Base-by-base conservation (phyloP, 2,797 vertebrate genomes). In the Labroides dimidiatus region DNA sequence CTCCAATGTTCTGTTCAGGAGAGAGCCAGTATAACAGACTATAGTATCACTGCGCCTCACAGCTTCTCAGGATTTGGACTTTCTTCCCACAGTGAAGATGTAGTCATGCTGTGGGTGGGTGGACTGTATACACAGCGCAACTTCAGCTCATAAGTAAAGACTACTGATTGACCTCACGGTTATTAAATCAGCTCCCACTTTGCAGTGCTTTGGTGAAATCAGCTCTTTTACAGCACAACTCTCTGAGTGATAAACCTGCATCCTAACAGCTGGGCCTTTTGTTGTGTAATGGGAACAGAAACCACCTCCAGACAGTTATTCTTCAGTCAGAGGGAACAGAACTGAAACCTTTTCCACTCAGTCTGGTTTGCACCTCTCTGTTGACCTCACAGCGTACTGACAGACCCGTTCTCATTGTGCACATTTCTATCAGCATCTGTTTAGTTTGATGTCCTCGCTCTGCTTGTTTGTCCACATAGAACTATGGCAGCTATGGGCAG, bases 161-260 rank as follows among this genome's bases (percentile, higher is more conserved):
- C 72, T 78, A 77, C 44, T 78, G 62, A 77, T 81, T 58, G 61
- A 79, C 82, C 75, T 70, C 14, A 24, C 39, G 59, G 58, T 85
- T 86, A 82, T 84, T 81, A 87, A 84, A 82, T 85, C 80, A 69
- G 66, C 69, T 72, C 42, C 24, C 55, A 44, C 41, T 56, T 37
- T 10, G 17, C 7, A 60, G 63, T 37, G 41, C 24, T 10, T 52
- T 68, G 47, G 47, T 73, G 65, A 75, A 69, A 44, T 54, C 23
- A 47, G 15, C 36, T 60, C 12, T 67, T 61, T 47, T 33, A 30
- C 24, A 49, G 12, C n/a, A 48, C 41, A 39, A 27, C 50, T 66
- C 21, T 66, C 21, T 30, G 60, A 68, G 41, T 78, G 54, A 50
- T 56, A 60, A 16, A 11, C 16, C 11, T 21, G 41, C 2, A 1